phyloP scores from a whole-genome alignment of 2,888 invertebrate genomes.

The Drosophila imparisetae region DNA sequence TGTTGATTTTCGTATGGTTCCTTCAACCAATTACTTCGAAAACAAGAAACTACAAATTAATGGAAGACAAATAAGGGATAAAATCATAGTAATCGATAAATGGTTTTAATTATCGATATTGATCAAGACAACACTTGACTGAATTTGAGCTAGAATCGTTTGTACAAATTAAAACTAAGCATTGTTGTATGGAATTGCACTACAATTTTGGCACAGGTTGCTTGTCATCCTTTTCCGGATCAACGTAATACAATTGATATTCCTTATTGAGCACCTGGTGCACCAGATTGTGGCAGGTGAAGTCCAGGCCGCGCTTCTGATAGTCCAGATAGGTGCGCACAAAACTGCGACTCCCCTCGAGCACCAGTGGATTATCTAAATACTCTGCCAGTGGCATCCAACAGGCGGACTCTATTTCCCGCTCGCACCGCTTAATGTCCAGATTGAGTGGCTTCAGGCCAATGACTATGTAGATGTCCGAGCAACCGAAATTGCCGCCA shows the following conservation, averaged over 20 bases:
- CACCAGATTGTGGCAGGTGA: constrained; percentile 86
- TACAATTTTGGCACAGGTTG: constrained; percentile 21
- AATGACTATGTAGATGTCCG: constrained; percentile 94
- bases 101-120: neutral
- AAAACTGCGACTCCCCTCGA: constrained; percentile 89
- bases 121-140: constrained; percentile 13
- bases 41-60: neutral
- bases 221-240: constrained; percentile 43
- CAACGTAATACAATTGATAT: constrained; percentile 81
- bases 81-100: neutral
- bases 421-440: constrained; percentile 88
- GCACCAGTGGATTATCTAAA: constrained; percentile 89
- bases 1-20: neutral
- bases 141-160: constrained; percentile 18
- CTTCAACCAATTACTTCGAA: neutral
- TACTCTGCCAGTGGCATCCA: constrained; percentile 94
- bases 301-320: constrained; percentile 87
- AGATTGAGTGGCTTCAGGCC: constrained; percentile 88
- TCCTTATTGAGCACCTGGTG: constrained; percentile 82
- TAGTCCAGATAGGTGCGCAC: constrained; percentile 89
- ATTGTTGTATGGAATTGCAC: constrained; percentile 14
- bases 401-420: constrained; percentile 91
- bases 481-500: constrained; percentile 91
- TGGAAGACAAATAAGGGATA: neutral
- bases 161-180: constrained; percentile 32